Conservation (phyloP, 2,888 invertebrate genomes). For the Autographa gamma region DNA sequence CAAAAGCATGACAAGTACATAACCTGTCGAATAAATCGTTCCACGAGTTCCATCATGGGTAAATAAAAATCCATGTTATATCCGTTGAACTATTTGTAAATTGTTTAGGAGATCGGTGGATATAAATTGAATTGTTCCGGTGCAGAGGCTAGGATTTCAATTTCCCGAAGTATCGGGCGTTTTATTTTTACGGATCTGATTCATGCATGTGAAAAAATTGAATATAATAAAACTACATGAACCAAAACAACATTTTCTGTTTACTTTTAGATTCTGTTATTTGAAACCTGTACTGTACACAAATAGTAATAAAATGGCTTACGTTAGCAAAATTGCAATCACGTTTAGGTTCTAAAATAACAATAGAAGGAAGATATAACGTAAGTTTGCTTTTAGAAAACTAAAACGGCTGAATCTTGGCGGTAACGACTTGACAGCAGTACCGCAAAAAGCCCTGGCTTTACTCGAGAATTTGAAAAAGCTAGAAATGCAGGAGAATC, state of each 20-base stretch:
- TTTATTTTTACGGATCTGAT: not conserved
- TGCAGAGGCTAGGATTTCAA: not conserved
- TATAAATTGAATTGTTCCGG: conserved; percentile 7
- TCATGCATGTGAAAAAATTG: not conserved
- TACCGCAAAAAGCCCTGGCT: conserved; percentile 95
- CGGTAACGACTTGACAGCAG: conserved; percentile 93
- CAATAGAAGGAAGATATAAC: conserved; percentile 11
- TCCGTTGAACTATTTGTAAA: conserved; percentile 15
- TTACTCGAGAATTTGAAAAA: conserved; percentile 94
- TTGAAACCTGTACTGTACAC: not conserved
- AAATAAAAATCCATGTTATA: conserved; percentile 11
- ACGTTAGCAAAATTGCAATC: not conserved
- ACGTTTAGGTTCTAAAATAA: conserved; percentile 7
- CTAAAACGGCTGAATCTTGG: conserved; percentile 95
- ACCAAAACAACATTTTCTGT: not conserved
- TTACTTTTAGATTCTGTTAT: not conserved
- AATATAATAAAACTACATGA: not conserved
- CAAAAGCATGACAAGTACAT: not conserved
- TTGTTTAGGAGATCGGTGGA: conserved; percentile 6
- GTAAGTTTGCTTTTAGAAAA: conserved; percentile 87
- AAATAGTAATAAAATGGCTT: not conserved
- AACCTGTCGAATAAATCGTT: not conserved
- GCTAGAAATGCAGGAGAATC: conserved; percentile 96
- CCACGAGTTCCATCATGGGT: not conserved
- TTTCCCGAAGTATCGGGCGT: not conserved